A percentile compares a stretch with the other conserved stretches of the same genome.
phyloP scores from a whole-genome alignment of 2,888 invertebrate genomes.

The Eristalinus aeneus region DNA sequence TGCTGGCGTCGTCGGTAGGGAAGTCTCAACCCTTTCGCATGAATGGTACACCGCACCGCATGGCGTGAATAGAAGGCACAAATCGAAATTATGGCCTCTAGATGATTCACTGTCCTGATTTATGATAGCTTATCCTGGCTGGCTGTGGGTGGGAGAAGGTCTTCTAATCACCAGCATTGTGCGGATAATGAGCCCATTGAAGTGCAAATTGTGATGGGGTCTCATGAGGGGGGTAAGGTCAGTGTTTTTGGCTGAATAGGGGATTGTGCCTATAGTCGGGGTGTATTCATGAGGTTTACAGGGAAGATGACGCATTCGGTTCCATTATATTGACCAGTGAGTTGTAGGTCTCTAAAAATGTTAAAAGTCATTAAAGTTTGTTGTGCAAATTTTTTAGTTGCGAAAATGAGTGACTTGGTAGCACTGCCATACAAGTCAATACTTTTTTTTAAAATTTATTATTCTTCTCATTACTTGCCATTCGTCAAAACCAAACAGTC shows the following conservation, averaged over 20 bases:
- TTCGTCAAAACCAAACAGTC: no score
- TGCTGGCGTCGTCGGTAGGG: background rate
- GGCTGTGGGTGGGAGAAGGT: background rate
- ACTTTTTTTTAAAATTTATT: no score
- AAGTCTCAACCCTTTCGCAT: constrained; percentile 52
- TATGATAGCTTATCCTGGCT: constrained; percentile 31
- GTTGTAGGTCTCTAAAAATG: no score
- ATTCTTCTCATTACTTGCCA: no score
- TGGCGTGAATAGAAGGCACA: constrained; percentile 46
- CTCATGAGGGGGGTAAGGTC: background rate
- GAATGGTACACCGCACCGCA: constrained; percentile 43
- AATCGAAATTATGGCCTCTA: constrained; percentile 64
- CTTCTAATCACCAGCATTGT: constrained; percentile 23
- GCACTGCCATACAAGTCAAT: no score
- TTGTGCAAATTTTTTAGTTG: no score
- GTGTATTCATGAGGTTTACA: no score
- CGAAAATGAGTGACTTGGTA: no score
- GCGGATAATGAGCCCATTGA: constrained; percentile 5
- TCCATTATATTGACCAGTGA: no score
- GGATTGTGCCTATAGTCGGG: background rate
- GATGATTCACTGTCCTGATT: constrained; percentile 52
- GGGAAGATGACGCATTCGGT: no score
- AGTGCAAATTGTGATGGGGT: background rate
- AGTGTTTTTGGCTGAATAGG: background rate
- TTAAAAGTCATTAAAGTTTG: no score